Evolutionary conservation across 1,140 invertebrate genomes (phyloP), one percentile per base, ranked within the genome.

Genomic region (Aphis craccivora): DNA sequence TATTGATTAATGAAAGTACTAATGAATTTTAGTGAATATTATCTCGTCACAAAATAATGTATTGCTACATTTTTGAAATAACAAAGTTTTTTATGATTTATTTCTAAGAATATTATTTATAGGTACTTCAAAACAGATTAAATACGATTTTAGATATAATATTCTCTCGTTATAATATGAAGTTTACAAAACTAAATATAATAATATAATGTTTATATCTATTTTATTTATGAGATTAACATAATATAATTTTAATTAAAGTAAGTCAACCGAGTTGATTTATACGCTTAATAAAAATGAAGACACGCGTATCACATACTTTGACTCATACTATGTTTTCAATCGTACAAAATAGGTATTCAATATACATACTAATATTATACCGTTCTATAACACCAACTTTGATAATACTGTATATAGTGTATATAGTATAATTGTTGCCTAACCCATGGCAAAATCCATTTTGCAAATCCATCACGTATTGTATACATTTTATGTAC

Each of bases 391-490:
- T 14, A n/a, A 67, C 0, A 67, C n/a, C 11, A 67, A 18, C 30
- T n/a, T n/a, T 4, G 60, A 67, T 67, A n/a, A 67, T 67, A 67
- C 9, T n/a, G 14, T 30, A 4, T 25, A 1, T 25, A 45, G 14
- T n/a, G 14, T 30, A 4, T 25, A 1, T 25, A 45, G 14, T 67
- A n/a, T 67, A 67, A 67, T 67, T 14, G 14, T 11, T n/a, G 18
- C 11, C 5, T 9, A n/a, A 76, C 18, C 30, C 5, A 1, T 18
- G 5, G 0, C n/a, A n/a, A n/a, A n/a, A n/a, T n/a, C 5, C 5
- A n/a, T 76, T n/a, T 76, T 76, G n/a, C 60, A 6, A 76, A 76
- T 3, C 60, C n/a, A n/a, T 76, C 14, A n/a, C 30, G 14, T 76
- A 67, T n/a, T 9, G 9, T 60, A 14, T 67, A 30, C 30, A n/a